These are phyloP conservation scores for Pterobdella sp. DNA, from an alignment of 2,888 invertebrate species.

Conservation along the genomic window DNA sequence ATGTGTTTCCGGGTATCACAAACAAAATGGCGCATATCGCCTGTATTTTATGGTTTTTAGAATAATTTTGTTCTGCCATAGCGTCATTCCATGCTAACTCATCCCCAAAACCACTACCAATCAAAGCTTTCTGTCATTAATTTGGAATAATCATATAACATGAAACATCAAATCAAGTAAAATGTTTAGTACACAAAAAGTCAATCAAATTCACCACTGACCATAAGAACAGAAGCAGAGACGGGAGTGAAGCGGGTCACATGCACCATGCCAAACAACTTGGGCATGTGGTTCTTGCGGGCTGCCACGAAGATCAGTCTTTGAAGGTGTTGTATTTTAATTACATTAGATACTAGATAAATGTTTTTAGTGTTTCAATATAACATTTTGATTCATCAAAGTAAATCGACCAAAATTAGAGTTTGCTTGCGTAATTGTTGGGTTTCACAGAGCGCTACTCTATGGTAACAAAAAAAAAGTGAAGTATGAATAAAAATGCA, in stretches of 20 bases:
- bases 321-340: conserved; percentile 7
- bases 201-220: conserved; percentile 52
- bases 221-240: conserved; percentile 91
- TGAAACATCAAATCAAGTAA: background rate
- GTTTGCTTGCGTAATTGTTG: background rate
- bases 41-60: conserved; percentile 7
- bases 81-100: too few species aligned
- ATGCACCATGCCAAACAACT: conserved; percentile 83
- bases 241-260: conserved; percentile 81
- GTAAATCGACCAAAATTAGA: background rate
- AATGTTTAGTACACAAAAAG: background rate
- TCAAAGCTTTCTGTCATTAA: too few species aligned
- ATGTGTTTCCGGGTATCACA: conserved; percentile 86
- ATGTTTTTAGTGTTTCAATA: too few species aligned
- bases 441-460: background rate
- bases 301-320: conserved; percentile 69
- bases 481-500: background rate
- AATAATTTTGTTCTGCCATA: background rate
- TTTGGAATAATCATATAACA: background rate
- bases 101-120: too few species aligned
- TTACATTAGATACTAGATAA: background rate
- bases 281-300: conserved; percentile 80
- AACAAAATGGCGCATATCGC: conserved; percentile 58
- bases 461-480: background rate
- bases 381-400: too few species aligned